Evolutionary conservation across 2,888 invertebrate species (phyloP), one percentile per base, ranked within the genome.

Genomic region (Heliconius erato): DNA sequence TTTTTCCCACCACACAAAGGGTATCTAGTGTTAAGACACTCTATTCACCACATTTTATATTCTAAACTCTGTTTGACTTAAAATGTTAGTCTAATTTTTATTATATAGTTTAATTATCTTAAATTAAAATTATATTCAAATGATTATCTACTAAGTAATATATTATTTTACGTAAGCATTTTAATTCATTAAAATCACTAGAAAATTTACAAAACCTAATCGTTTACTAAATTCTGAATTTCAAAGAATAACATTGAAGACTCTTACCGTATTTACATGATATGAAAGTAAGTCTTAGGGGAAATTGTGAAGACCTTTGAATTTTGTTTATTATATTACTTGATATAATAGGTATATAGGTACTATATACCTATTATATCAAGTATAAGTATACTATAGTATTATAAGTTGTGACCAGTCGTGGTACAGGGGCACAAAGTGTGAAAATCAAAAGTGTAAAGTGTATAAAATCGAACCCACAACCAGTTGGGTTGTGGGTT

Each of bases 191-290:
- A 16, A 3, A 49, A 49, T 16, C 16, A 63, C n/a, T 23, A 35
- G 32, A 71, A n/a, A 19, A 44, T 23, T 74, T 6, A 12, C 12
- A 23, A 44, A 26, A 74, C 26, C 49, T 16, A 16, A 5, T 16
- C 6, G 28, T 74, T 54, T 49, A 23, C 19, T 74, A 32, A 23
- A 74, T 32, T 32, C 2, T 26, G 32, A 54, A 54, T 19, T 54
- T 14, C 19, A 28, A 7, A 54, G 14, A 44, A 49, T 16, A 44
- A 44, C 74, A 40, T 14, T 12, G 7, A 79, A 63, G 63, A 79
- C 54, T 67, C 28, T 76, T 49, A 59, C 28, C 71, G n/a, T 80
- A 77, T 80, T 83, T 78, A 80, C 35, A 59, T 79, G 2, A 44
- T 19, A 19, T 54, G 69, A 81, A 68, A 76, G 49, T 35, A 65